A percentile compares a stretch with the other conserved stretches of the same genome.
These are phyloP conservation scores for Siniperca undulata DNA, from an alignment of 2,797 vertebrate species.

Conservation along the genomic window DNA sequence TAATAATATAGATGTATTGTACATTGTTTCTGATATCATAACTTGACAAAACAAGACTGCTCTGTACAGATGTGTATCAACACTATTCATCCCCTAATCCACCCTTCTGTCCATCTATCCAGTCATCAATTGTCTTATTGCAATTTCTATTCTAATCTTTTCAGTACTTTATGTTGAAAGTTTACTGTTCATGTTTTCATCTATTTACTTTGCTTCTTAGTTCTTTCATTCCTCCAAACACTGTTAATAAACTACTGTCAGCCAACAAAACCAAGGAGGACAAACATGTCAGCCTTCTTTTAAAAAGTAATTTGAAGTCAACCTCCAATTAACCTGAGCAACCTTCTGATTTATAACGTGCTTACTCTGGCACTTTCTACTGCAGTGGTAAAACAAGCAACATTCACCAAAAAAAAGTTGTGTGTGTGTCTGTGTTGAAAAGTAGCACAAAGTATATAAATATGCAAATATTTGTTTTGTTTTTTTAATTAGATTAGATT, in stretches of 20 bases:
- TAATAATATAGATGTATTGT: too few species aligned
- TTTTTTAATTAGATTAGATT: background rate
- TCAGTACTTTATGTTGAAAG: background rate
- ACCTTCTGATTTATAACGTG: conserved; percentile 18
- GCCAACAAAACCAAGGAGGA: conserved; percentile 29
- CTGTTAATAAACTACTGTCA: conserved; percentile 31
- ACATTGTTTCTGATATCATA: background rate
- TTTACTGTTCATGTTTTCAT: background rate
- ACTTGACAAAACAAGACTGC: background rate
- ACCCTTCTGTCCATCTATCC: background rate
- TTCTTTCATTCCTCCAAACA: conserved; percentile 13
- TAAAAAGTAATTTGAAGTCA: conserved; percentile 35
- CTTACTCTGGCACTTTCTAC: conserved; percentile 20
- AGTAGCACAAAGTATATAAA: background rate
- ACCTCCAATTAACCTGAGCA: conserved; percentile 46
- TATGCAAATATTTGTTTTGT: background rate
- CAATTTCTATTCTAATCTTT: background rate
- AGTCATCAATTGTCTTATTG: background rate
- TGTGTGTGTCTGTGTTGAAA: background rate
- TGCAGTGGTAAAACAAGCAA: background rate
- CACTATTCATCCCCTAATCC: background rate
- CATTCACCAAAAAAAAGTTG: background rate
- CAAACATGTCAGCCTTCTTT: conserved; percentile 25
- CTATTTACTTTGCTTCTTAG: background rate
- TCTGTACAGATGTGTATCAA: background rate